phyloP scores from a whole-genome alignment of 2,888 invertebrate species.

The Pristionchus mayeri region DNA sequence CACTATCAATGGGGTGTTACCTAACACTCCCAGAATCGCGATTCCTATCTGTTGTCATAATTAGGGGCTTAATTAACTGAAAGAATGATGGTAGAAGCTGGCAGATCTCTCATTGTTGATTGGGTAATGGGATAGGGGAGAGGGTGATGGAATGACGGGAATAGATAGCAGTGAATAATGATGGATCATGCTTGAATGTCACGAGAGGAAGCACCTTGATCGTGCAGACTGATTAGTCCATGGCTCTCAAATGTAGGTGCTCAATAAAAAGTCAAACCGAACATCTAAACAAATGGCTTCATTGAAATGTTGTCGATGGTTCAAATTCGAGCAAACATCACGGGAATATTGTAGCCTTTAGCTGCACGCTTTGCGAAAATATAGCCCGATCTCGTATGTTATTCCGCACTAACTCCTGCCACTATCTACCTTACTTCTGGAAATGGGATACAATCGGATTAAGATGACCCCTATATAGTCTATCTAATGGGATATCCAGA shows the following conservation, averaged over 20 bases:
- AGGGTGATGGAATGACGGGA: constrained; percentile 18
- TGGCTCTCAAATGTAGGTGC: not conserved
- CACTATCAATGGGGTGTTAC: constrained; percentile 17
- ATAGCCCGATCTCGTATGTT: too few relatives aligned
- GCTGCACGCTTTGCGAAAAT: too few relatives aligned
- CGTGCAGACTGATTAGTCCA: not conserved
- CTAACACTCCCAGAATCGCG: not conserved
- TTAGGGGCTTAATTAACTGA: constrained; percentile 29
- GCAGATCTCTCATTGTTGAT: constrained; percentile 25
- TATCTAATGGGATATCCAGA: too few relatives aligned
- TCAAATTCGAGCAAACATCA: too few relatives aligned
- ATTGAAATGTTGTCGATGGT: too few relatives aligned
- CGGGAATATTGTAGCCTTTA: too few relatives aligned
- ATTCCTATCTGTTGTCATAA: not conserved
- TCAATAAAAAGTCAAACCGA: too few relatives aligned
- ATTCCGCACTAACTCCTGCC: too few relatives aligned
- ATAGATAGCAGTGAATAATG: not conserved
- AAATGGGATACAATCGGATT: too few relatives aligned
- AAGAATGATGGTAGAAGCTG: constrained; percentile 7
- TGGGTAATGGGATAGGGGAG: constrained; percentile 2
- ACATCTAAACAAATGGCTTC: too few relatives aligned
- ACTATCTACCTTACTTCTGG: too few relatives aligned
- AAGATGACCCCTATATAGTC: too few relatives aligned
- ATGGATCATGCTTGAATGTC: not conserved
- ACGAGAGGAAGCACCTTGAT: not conserved